Conservation (phyloP, 2,113 vertebrate genomes). For the Blennius ocellaris region DNA sequence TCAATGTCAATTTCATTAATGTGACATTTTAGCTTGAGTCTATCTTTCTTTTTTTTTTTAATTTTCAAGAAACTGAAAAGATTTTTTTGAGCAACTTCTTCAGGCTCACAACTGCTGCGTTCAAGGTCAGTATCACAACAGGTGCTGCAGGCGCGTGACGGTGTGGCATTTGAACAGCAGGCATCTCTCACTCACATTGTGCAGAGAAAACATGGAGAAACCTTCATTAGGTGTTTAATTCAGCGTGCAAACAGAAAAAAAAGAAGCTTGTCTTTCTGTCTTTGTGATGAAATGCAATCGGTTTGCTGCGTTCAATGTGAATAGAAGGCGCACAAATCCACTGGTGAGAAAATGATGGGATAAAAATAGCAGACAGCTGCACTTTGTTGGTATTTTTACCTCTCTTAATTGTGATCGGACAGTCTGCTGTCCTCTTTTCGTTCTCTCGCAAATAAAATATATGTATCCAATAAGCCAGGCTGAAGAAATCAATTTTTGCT, state of each 20-base stretch:
- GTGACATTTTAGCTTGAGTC: not conserved
- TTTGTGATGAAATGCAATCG: not conserved
- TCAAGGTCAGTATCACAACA: conserved; percentile 88
- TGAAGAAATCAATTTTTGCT: not conserved
- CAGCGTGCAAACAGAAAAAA: not conserved
- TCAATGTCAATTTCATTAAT: not conserved
- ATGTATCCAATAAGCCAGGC: not conserved
- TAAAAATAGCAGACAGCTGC: conserved; percentile 74
- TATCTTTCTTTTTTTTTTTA: not conserved
- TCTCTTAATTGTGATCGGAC: conserved; percentile 33
- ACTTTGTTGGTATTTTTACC: conserved; percentile 46
- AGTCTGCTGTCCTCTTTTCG: conserved; percentile 29
- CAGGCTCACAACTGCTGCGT: conserved; percentile 43
- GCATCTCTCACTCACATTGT: conserved; percentile 9
- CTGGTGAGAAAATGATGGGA: conserved; percentile 22
- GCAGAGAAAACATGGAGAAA: not conserved
- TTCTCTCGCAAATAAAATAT: not conserved
- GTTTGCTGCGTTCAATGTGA: not conserved
- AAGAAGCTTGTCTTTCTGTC: not conserved
- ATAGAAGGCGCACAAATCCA: not conserved
- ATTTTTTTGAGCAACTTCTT: conserved; percentile 28
- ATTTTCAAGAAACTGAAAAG: not conserved
- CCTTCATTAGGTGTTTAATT: not conserved
- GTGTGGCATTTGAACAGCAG: conserved; percentile 55
- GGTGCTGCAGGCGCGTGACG: conserved; percentile 60